Conservation (phyloP, 2,888 invertebrate genomes). For the Netelia fuscicornis region DNA sequence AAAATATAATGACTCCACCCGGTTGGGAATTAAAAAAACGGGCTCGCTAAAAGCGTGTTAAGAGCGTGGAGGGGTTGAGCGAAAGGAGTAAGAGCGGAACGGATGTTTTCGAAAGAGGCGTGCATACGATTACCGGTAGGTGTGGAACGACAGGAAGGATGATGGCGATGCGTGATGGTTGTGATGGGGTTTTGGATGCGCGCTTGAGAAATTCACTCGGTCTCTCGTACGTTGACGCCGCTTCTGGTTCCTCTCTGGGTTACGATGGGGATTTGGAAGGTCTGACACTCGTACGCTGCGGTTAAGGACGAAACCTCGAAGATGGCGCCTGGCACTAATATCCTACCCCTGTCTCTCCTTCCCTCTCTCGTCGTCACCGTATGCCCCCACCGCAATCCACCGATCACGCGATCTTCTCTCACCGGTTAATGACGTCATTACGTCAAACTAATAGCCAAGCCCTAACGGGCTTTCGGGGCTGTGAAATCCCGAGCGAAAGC, state of each 20-base stretch:
- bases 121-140: constrained; percentile 47
- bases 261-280: neutral
- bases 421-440: constrained; percentile 81
- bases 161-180: constrained; percentile 35
- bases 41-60: constrained; percentile 26
- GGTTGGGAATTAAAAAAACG: constrained; percentile 45
- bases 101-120: constrained; percentile 45
- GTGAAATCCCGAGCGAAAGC: constrained; percentile 55
- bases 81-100: constrained; percentile 12
- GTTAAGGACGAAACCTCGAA: constrained; percentile 76
- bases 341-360: constrained; percentile 72
- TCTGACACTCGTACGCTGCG: constrained; percentile 59
- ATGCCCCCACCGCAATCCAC: constrained; percentile 53
- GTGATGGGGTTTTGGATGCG: constrained; percentile 18
- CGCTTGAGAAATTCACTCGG: constrained; percentile 54
- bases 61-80: neutral
- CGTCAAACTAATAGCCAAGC: constrained; percentile 80
- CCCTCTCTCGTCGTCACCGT: constrained; percentile 36
- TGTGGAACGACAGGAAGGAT: constrained; percentile 32
- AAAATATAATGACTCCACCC: constrained; percentile 60
- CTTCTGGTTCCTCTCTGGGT: neutral
- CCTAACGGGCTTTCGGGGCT: constrained; percentile 76
- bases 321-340: constrained; percentile 78
- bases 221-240: constrained; percentile 29
- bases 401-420: constrained; percentile 77